Evolutionary conservation across 2,888 invertebrate species (phyloP).

Genomic region (Tenthredo mesomela): DNA sequence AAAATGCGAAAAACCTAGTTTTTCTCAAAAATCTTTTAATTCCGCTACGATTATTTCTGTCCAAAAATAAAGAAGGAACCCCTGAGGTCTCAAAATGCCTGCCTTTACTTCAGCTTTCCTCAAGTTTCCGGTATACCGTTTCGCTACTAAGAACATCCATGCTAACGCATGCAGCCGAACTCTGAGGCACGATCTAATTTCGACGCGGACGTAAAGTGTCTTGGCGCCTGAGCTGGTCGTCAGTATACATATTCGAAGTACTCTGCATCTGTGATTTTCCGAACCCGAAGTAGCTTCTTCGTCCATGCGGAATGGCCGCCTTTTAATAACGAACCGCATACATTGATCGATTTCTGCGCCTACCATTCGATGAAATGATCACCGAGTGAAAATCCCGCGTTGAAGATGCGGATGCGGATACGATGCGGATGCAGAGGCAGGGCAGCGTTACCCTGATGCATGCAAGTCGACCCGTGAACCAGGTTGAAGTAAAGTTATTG

Average conservation of each 20-base stretch:
- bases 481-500: constrained; percentile 58
- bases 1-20: background rate
- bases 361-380: background rate
- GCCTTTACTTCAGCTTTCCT: background rate
- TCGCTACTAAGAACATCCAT: background rate
- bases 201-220: constrained; percentile 20
- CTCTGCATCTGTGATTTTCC: background rate
- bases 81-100: no score
- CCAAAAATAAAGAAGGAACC: background rate
- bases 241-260: background rate
- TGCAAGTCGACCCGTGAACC: constrained; percentile 42
- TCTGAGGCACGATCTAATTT: constrained; percentile 30
- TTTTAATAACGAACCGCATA: background rate
- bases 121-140: constrained; percentile 3
- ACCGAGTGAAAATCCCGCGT: background rate
- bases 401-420: background rate
- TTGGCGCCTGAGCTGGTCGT: constrained; percentile 13
- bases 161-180: constrained; percentile 15
- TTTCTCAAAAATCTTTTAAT: background rate
- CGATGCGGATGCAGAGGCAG: background rate
- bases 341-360: background rate
- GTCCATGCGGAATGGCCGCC: background rate
- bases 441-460: background rate
- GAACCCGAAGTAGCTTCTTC: background rate
- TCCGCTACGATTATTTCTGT: background rate